Conservation (phyloP, 2,113 vertebrate genomes). For the Cyprinodon variegatus region DNA sequence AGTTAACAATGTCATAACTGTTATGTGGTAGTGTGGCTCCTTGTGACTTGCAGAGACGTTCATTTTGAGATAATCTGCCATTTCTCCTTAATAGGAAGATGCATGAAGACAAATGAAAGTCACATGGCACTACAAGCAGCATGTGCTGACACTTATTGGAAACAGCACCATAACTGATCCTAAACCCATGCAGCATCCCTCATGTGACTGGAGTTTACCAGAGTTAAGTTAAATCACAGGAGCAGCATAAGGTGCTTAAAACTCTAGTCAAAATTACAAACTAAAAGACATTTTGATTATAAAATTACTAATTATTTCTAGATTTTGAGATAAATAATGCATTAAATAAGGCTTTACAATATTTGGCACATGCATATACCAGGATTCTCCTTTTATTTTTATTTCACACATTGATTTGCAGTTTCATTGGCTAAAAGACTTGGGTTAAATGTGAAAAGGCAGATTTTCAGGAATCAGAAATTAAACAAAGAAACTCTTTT, state of each 20-base stretch:
- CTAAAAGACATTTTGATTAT: background rate
- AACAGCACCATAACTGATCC: conserved; percentile 5
- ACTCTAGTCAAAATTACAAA: background rate
- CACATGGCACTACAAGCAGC: conserved; percentile 26
- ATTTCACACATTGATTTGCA: background rate
- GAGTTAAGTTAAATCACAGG: conserved; percentile 25
- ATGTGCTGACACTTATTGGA: conserved; percentile 25
- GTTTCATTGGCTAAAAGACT: background rate
- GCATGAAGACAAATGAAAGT: conserved; percentile 49
- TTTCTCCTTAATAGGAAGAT: background rate
- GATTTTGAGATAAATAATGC: background rate
- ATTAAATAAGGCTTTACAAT: background rate
- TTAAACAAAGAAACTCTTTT: background rate
- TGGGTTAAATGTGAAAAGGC: background rate
- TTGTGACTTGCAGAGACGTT: no score
- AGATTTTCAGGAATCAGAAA: background rate
- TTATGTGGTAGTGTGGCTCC: no score
- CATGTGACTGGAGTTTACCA: conserved; percentile 32
- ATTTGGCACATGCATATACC: background rate
- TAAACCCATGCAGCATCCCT: conserved; percentile 16
- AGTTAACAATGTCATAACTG: no score
- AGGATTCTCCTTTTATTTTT: background rate
- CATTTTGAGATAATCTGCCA: background rate
- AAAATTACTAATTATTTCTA: background rate
- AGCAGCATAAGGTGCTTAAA: conserved; percentile 8